A percentile compares a stretch with the other conserved stretches of the same genome.
phyloP scores from a whole-genome alignment of 2,113 vertebrate species.

The Gorsachius goisagi region DNA sequence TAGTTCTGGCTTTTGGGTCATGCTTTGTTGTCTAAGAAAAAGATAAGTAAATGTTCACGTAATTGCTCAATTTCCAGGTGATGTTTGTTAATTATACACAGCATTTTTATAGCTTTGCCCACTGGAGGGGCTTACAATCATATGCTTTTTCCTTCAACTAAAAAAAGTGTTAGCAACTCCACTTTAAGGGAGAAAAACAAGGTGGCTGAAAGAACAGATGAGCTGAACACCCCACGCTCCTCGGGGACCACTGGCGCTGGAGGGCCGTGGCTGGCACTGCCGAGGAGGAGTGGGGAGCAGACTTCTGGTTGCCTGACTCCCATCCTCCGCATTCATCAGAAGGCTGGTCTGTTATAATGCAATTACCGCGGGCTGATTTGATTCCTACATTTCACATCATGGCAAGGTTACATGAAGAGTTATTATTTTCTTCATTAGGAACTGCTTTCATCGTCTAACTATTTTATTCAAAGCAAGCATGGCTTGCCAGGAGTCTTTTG shows the following conservation, averaged over 20 bases:
- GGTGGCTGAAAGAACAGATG: neutral
- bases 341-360: neutral
- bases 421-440: neutral
- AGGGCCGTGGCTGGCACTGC: neutral
- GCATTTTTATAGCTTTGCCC: neutral
- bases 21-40: neutral
- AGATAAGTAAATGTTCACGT: neutral
- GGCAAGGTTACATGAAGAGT: neutral
- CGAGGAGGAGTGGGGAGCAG: neutral
- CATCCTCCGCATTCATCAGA: neutral
- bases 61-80: neutral
- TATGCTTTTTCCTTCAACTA: neutral
- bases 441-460: neutral
- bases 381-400: neutral
- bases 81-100: neutral
- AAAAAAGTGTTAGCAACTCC: neutral
- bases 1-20: neutral
- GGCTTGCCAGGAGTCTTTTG: neutral
- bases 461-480: neutral
- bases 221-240: neutral
- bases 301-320: neutral
- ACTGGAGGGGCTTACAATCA: neutral
- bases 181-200: neutral
- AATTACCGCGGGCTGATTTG: fast-evolving
- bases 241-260: neutral